Evolutionary conservation across 2,888 invertebrate genomes (phyloP).

Genomic region (Notocelia uddmanniana): DNA sequence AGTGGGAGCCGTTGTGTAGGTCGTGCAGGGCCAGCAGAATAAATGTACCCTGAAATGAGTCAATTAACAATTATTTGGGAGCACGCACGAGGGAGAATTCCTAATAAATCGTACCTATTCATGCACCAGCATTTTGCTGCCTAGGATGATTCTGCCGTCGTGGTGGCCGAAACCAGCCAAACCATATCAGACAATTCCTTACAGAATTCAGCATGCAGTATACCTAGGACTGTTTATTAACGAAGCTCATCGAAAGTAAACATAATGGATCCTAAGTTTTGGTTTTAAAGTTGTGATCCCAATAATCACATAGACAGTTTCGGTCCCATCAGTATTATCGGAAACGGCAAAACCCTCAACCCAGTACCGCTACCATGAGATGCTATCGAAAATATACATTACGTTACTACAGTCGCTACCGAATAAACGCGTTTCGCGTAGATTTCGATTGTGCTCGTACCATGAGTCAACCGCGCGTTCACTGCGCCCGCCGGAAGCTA

Average conservation of each 20-base stretch:
- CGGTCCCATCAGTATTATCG: neutral
- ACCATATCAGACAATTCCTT: neutral
- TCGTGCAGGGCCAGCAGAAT: slow-evolving; percentile 87
- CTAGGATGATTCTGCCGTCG: neutral
- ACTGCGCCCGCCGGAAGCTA: no score
- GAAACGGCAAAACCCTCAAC: neutral
- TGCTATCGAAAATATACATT: no score
- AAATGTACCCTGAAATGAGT: slow-evolving; percentile 82
- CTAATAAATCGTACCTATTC: no score
- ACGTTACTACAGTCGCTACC: no score
- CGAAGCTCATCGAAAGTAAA: neutral
- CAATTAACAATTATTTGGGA: neutral
- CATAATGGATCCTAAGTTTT: neutral
- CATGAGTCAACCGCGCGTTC: no score
- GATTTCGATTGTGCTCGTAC: no score
- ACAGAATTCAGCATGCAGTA: neutral
- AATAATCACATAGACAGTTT: no score
- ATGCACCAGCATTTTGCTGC: neutral
- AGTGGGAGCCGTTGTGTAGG: slow-evolving; percentile 86
- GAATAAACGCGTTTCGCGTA: no score
- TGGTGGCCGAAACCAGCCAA: neutral
- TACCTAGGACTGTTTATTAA: neutral
- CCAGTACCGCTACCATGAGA: no score
- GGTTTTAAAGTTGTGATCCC: neutral
- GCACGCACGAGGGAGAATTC: neutral